These are phyloP conservation scores for Cataglyphis albicans DNA, from an alignment of 2,888 invertebrate species.

Conservation along the genomic window DNA sequence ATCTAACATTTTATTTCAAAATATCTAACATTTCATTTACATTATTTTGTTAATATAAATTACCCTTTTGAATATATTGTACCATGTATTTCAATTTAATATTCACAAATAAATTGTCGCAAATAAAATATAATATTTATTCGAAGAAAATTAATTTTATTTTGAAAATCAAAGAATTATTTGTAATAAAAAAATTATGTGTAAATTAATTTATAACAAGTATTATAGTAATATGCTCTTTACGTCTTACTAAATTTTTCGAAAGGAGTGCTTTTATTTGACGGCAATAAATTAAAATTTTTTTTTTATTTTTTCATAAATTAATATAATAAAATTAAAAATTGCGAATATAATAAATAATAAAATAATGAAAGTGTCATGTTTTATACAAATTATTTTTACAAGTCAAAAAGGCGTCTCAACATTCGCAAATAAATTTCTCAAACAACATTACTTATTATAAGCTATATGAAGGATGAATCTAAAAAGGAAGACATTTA, in stretches of 20 bases:
- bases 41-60: neutral
- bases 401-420: conserved; percentile 2
- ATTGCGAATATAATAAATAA: neutral
- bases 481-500: conserved; percentile 47
- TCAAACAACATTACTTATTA: conserved; percentile 28
- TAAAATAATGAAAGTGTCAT: neutral
- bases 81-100: neutral
- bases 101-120: neutral
- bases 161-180: neutral
- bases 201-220: neutral
- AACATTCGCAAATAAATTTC: conserved; percentile 44
- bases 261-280: neutral
- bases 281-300: neutral
- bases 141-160: neutral
- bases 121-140: neutral
- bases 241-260: neutral
- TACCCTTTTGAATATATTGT: neutral
- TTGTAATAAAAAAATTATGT: neutral
- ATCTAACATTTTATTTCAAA: neutral
- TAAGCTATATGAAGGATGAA: conserved; percentile 29
- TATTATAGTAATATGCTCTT: neutral
- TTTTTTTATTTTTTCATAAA: neutral
- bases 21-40: neutral
- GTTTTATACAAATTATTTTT: neutral
- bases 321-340: neutral